phyloP scores from a whole-genome alignment of 2,797 vertebrate species.

The Lithobates sylvaticus region DNA sequence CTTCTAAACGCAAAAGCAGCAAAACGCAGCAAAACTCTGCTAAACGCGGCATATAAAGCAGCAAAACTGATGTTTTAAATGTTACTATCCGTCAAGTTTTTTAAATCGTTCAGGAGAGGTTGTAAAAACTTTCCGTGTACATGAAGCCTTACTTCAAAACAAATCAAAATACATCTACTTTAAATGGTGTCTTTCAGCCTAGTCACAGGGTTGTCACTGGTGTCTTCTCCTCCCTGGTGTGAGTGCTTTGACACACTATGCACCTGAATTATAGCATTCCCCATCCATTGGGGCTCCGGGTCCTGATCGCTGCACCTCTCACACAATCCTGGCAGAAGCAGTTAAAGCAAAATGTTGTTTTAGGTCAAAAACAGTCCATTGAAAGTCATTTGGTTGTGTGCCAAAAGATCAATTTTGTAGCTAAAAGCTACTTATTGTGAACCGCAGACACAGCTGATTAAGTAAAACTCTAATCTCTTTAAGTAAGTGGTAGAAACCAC shows the following conservation, averaged over 20 bases:
- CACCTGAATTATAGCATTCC: not conserved
- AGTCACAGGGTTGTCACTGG: too few relatives aligned
- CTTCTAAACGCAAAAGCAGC: too few relatives aligned
- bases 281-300: not conserved
- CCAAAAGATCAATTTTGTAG: conserved; percentile 63
- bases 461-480: conserved; percentile 63
- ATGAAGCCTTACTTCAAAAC: too few relatives aligned
- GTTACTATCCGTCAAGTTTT: too few relatives aligned
- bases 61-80: too few relatives aligned
- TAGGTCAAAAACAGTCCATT: conserved; percentile 60
- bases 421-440: conserved; percentile 62
- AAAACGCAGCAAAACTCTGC: too few relatives aligned
- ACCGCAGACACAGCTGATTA: conserved; percentile 61
- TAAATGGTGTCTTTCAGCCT: too few relatives aligned
- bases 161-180: too few relatives aligned
- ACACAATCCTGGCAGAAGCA: conserved; percentile 26
- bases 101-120: too few relatives aligned
- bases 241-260: not conserved
- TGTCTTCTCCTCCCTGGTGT: not conserved
- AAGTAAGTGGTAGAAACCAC: conserved; percentile 62
- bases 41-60: too few relatives aligned
- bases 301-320: not conserved
- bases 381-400: conserved; percentile 57
- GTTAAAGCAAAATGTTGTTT: conserved; percentile 43
- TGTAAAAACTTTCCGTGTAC: too few relatives aligned